phyloP scores from a whole-genome alignment of 2,888 invertebrate genomes.

The Calliphora vomitoria region DNA sequence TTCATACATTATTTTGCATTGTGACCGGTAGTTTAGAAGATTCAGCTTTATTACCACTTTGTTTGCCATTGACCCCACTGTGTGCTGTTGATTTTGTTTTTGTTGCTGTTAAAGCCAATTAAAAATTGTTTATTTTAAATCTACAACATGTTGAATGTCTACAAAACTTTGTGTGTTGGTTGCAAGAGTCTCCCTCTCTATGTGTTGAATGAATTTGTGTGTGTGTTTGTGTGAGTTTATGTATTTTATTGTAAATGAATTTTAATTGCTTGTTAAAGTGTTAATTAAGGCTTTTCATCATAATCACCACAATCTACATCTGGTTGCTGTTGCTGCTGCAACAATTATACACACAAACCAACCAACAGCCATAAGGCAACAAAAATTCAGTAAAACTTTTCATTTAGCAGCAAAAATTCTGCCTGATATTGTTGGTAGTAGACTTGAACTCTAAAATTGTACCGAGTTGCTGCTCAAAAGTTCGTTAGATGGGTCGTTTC shows the following conservation, averaged over 20 bases:
- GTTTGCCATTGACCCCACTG: no score
- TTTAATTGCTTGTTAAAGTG: constrained; percentile 74
- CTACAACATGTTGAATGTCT: constrained; percentile 65
- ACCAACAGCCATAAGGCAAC: neutral
- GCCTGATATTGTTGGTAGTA: neutral
- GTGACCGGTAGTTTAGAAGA: no score
- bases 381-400: constrained; percentile 27
- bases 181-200: neutral
- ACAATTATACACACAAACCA: constrained; percentile 8
- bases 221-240: constrained; percentile 20
- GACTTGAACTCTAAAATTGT: constrained; percentile 55
- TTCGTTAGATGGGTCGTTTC: neutral
- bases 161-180: constrained; percentile 28
- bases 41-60: no score
- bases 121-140: constrained; percentile 73
- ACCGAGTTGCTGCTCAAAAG: neutral
- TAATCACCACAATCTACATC: constrained; percentile 67
- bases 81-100: constrained; percentile 33
- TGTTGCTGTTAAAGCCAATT: constrained; percentile 68
- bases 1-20: no score
- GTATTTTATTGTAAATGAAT: constrained; percentile 69
- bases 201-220: neutral
- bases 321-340: constrained; percentile 37
- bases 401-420: constrained; percentile 14
- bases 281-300: constrained; percentile 74